These are phyloP conservation scores for Drosophila leontia DNA, from an alignment of 1,140 invertebrate species.

Conservation along the genomic window DNA sequence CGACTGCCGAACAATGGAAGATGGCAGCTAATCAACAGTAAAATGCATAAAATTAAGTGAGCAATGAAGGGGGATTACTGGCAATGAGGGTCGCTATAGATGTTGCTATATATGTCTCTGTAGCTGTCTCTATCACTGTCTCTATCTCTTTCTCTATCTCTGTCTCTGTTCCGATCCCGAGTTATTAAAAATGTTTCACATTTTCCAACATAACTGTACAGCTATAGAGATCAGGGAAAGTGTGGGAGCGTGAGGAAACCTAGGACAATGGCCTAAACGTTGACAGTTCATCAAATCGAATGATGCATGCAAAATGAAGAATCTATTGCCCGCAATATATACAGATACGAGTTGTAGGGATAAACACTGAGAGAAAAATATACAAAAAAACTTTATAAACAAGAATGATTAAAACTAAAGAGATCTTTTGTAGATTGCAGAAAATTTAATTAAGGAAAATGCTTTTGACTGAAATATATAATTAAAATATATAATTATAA, in stretches of 20 bases:
- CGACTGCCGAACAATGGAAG: constrained; percentile 49
- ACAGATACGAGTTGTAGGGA: not conserved
- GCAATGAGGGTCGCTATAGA: constrained; percentile 5
- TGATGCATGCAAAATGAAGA: constrained; percentile 78
- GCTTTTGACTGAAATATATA: too few species aligned
- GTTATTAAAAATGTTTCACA: constrained; percentile 72
- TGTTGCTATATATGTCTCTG: not conserved
- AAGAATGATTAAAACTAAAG: not conserved
- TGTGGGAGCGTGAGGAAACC: constrained; percentile 5
- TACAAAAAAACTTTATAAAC: too few species aligned
- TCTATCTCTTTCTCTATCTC: not conserved
- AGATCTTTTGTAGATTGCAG: not conserved
- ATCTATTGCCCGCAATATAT: constrained; percentile 11
- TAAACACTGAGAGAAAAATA: not conserved
- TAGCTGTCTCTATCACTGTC: not conserved
- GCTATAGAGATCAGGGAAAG: not conserved
- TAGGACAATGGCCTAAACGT: constrained; percentile 68
- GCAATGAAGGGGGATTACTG: constrained; percentile 34
- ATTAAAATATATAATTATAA: too few species aligned
- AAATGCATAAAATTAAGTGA: constrained; percentile 82
- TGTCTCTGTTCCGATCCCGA: not conserved
- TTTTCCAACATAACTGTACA: constrained; percentile 71
- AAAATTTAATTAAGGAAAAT: too few species aligned
- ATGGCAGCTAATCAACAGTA: constrained; percentile 78
- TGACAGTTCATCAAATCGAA: constrained; percentile 82